These are phyloP conservation scores for Myotis lucifugus DNA, from an alignment of 2,113 vertebrate species.

Conservation along the genomic window DNA sequence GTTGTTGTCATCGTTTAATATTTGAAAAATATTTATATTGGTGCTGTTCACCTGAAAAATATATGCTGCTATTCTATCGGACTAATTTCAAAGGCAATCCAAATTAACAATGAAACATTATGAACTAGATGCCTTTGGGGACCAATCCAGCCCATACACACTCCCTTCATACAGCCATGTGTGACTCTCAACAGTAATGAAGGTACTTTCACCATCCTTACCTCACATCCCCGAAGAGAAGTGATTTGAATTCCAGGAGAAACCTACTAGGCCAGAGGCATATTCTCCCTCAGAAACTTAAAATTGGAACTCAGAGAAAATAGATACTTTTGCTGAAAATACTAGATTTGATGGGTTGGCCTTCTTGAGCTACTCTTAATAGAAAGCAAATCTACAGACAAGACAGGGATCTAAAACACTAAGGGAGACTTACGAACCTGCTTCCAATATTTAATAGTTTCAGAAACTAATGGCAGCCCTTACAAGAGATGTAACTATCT, in stretches of 20 bases:
- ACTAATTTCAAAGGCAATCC: background rate
- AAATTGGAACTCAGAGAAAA: constrained; percentile 22
- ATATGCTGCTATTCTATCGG: background rate
- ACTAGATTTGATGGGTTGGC: background rate
- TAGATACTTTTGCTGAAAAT: background rate
- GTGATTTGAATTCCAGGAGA: background rate
- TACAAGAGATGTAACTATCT: background rate
- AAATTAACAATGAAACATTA: background rate
- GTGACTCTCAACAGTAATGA: background rate
- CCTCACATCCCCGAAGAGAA: background rate
- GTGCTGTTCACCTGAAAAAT: background rate
- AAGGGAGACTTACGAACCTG: background rate
- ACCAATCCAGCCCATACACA: background rate
- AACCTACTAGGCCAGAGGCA: background rate
- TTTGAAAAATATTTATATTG: background rate
- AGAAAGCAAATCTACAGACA: background rate
- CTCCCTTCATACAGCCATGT: background rate
- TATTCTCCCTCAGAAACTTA: background rate
- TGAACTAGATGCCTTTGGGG: background rate
- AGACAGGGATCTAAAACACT: constrained; percentile 2
- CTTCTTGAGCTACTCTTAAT: background rate
- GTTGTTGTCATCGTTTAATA: background rate
- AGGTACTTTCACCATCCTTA: background rate
- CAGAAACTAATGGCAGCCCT: background rate
- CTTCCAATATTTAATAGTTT: background rate